These are phyloP conservation scores for Epizoanthus illoricatus DNA, from an alignment of 92 coral and sea anemone species.

Conservation along the genomic window DNA sequence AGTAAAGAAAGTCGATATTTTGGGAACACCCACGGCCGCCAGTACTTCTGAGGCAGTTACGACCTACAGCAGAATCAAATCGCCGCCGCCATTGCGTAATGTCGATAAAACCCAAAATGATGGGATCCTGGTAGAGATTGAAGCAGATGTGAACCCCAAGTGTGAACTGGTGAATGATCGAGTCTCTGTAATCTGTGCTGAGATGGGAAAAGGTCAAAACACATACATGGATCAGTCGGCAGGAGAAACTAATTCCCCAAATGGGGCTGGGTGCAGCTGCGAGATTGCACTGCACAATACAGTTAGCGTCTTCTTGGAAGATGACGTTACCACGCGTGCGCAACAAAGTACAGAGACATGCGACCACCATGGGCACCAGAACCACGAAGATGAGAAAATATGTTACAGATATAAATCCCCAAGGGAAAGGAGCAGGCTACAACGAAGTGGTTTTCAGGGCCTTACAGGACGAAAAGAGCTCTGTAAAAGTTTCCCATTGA, in stretches of 20 bases:
- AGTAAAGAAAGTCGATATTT: constrained; percentile 5
- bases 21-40: constrained; percentile 8
- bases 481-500: constrained; percentile 1
- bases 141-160: constrained; percentile 2
- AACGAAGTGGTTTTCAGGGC: neutral
- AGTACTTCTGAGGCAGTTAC: too few relatives aligned
- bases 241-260: neutral
- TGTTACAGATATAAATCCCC: neutral
- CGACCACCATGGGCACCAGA: neutral
- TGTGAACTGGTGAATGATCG: neutral
- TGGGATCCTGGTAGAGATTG: neutral
- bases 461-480: neutral
- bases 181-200: neutral
- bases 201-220: too few relatives aligned
- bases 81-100: neutral
- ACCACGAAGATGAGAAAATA: neutral
- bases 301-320: neutral
- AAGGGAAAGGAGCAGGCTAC: neutral
- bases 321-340: neutral
- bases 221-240: too few relatives aligned
- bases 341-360: neutral
- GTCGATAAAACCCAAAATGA: neutral
- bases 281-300: neutral
- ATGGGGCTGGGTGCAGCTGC: neutral
- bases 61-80: neutral